phyloP scores from a whole-genome alignment of 2,797 vertebrate genomes.

The Pantherophis vulpinus region DNA sequence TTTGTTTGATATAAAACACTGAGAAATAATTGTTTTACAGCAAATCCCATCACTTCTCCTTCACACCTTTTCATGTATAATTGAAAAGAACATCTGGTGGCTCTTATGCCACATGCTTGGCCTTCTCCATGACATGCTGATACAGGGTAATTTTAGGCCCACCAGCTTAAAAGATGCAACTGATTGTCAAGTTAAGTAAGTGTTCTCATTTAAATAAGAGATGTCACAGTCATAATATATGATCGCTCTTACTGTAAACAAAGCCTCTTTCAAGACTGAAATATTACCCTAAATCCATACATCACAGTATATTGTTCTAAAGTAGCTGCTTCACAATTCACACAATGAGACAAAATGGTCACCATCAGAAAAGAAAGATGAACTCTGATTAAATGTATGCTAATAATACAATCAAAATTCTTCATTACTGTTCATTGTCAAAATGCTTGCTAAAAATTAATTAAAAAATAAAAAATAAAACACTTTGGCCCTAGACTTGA shows the following conservation, averaged over 20 bases:
- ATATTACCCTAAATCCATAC: background rate
- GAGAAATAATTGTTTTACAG: background rate
- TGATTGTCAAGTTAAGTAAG: background rate
- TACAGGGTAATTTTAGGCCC: background rate
- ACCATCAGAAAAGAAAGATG: background rate
- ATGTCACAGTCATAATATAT: background rate
- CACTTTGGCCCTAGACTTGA: background rate
- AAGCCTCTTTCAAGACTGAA: background rate
- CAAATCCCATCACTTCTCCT: background rate
- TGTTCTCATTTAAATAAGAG: background rate
- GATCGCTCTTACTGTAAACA: background rate
- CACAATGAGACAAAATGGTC: background rate
- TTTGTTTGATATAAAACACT: background rate
- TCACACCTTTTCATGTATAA: background rate
- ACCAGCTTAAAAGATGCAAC: background rate
- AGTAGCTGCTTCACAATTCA: background rate
- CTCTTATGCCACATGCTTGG: background rate
- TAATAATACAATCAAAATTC: conserved; percentile 6
- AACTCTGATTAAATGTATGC: background rate
- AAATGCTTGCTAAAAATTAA: background rate
- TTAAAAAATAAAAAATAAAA: background rate
- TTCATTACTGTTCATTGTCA: background rate
- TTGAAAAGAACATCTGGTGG: background rate
- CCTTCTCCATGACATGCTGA: background rate
- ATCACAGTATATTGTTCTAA: conserved; percentile 4